Base-by-base conservation (phyloP, 2,113 vertebrate genomes). In the Barnardius zonarius region DNA sequence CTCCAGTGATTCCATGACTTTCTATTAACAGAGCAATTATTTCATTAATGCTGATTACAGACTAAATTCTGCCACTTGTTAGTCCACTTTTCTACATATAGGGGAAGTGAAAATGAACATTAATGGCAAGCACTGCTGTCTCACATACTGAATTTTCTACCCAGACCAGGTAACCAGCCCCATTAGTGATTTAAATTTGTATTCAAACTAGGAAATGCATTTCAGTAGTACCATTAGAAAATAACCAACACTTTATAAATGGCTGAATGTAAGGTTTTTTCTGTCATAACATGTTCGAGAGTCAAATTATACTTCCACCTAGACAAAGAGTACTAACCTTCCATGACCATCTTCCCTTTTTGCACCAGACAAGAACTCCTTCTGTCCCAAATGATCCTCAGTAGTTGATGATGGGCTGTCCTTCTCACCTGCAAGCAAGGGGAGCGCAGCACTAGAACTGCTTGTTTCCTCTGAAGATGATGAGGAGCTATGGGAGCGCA, bases 401-500 rank as follows among this genome's bases (percentile, higher is more conserved):
- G 97, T 94, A 77, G 97, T 96, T 43, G 99, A 99, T 2, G 98
- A 99, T 3, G 99, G 99, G 33, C 98, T 99, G 90, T 99, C 99
- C 95, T 98, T 98, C 88, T 99, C 99, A 57, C 98, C 98, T 3
- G 98, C 98, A 89, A 99, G 97, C 70, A 99, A 97, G n/a, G 99
- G 99, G 51, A 99, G 96, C 0, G 98, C 99, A 35, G 99, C 99
- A 54, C 99, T 99, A 44, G 98, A 99, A 39, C 99, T 99, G 72
- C 99, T 99, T 7, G 98, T 99, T 85, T 99, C 99, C 79, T 99
- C 99, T 0, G 99, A 99, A 43, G 99, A 99, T 0, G 99, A 99
- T 4, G 98, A 98, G 2, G 99, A 99, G 94, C 99, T 99, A 64
- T 99, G 99, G 72, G 99, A 99, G 49, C 98, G 98, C 27, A 98